These are phyloP conservation scores for Subacronicta megacephala DNA, from an alignment of 2,888 invertebrate species.

Conservation along the genomic window DNA sequence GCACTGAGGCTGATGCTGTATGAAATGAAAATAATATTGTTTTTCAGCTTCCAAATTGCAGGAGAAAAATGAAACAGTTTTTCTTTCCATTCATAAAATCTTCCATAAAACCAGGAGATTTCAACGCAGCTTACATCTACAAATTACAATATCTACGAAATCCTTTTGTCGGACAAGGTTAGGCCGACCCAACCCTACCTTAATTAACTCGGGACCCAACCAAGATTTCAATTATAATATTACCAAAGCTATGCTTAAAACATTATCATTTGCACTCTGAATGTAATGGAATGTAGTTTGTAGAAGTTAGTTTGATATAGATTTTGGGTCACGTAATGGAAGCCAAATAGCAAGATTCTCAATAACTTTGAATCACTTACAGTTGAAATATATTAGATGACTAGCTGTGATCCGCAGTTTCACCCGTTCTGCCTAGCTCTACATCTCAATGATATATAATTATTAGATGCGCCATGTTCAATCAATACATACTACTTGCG, in stretches of 20 bases:
- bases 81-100: conserved; percentile 3
- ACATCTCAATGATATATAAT: no score
- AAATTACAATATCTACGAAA: conserved; percentile 54
- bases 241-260: conserved; percentile 62
- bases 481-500: no score
- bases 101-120: conserved; percentile 34
- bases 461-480: no score
- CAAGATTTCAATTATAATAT: conserved; percentile 81
- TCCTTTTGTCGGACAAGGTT: conserved; percentile 46
- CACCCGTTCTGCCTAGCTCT: no score
- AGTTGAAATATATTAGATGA: no score
- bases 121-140: conserved; percentile 44
- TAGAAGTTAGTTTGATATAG: conserved; percentile 16
- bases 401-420: no score
- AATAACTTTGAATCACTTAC: background rate
- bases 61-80: no score
- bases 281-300: conserved; percentile 30
- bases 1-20: no score
- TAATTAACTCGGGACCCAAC: conserved; percentile 73
- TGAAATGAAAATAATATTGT: no score
- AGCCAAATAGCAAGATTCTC: background rate
- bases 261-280: conserved; percentile 60
- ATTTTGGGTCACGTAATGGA: background rate
- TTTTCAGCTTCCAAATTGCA: no score
- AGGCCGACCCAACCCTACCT: conserved; percentile 61